A percentile compares a stretch with the other conserved stretches of the same genome.
These are phyloP conservation scores for Molossus molossus DNA, from an alignment of 2,797 vertebrate species.

Conservation along the genomic window DNA sequence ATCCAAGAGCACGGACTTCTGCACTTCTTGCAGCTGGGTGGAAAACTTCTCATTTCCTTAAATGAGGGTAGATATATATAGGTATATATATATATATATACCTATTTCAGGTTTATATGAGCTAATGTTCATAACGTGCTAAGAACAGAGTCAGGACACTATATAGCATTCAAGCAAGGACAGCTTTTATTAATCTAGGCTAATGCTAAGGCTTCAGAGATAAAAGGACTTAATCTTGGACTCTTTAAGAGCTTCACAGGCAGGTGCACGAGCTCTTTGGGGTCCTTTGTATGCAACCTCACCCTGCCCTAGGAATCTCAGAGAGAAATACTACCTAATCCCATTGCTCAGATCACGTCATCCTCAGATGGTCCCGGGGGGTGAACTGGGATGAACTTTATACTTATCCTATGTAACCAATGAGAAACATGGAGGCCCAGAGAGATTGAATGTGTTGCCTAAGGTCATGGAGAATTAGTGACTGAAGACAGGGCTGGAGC, in stretches of 20 bases:
- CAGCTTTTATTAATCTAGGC: neutral
- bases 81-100: no score
- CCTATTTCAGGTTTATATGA: neutral
- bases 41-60: neutral
- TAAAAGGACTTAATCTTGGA: neutral
- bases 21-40: neutral
- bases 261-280: neutral
- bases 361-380: neutral
- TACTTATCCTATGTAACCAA: constrained; percentile 33
- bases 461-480: neutral
- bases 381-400: neutral
- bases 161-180: neutral
- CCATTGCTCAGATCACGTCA: neutral
- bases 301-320: neutral
- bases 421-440: constrained; percentile 47
- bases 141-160: neutral
- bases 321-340: neutral
- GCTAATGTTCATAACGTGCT: neutral
- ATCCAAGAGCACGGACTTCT: neutral
- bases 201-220: neutral
- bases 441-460: neutral
- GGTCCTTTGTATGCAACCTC: neutral
- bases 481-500: neutral
- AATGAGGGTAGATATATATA: neutral
- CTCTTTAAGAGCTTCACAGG: neutral